Percentiles rank a stretch among this genome's conserved stretches.
Evolutionary conservation across 2,888 invertebrate species (phyloP).

Genomic region (Pseudococcus viburni): DNA sequence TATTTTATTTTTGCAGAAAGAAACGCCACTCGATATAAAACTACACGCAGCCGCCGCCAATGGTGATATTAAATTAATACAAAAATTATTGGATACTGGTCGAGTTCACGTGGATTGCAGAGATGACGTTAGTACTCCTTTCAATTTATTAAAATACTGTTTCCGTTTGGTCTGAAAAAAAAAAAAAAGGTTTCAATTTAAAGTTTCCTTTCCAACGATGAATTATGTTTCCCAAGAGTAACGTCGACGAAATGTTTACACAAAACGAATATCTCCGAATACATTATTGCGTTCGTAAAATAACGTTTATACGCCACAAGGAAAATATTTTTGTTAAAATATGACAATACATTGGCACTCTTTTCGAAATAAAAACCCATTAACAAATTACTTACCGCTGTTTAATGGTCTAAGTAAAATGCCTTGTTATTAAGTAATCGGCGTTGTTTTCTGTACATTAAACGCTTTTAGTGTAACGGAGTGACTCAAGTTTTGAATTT

Average conservation of each 20-base stretch:
- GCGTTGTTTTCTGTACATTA: conserved; percentile 67
- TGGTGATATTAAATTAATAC: conserved; percentile 85
- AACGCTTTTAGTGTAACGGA: neutral
- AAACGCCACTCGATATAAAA: conserved; percentile 92
- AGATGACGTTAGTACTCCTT: conserved; percentile 81
- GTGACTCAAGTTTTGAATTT: conserved; percentile 16
- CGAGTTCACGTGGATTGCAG: conserved; percentile 81
- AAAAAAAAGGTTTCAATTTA: conserved; percentile 4
- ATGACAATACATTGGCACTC: neutral
- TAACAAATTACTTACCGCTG: conserved; percentile 28
- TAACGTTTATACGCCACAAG: neutral
- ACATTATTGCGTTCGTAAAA: neutral
- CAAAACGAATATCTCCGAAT: neutral
- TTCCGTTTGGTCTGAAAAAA: neutral
- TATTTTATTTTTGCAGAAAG: conserved; percentile 79
- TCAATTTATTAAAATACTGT: neutral
- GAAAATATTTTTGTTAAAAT: conserved; percentile 35
- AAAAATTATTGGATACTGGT: conserved; percentile 88
- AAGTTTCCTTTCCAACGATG: neutral
- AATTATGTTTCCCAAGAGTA: conserved; percentile 24
- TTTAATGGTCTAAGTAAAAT: conserved; percentile 6
- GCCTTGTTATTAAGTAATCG: conserved; percentile 37
- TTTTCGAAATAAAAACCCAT: neutral
- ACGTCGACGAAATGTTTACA: neutral
- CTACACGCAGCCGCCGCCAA: conserved; percentile 91